These are phyloP conservation scores for Thryonomys swinderianus DNA, from an alignment of 2,113 vertebrate species.

Conservation along the genomic window DNA sequence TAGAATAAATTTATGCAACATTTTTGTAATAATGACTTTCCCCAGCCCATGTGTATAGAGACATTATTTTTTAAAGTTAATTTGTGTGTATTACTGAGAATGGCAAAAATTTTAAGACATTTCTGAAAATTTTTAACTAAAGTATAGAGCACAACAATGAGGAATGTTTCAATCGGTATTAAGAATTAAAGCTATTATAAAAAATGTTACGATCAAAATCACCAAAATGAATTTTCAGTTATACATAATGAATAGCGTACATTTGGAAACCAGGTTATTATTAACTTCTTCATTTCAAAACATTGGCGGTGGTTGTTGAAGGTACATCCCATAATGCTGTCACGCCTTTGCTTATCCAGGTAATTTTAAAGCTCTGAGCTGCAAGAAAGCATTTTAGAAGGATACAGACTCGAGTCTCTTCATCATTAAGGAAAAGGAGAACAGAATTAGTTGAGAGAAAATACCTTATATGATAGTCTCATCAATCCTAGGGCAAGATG, in stretches of 20 bases:
- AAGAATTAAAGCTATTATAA: slow-evolving; percentile 26
- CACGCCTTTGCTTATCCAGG: neutral
- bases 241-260: neutral
- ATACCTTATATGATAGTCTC: neutral
- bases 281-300: neutral
- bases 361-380: neutral
- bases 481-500: neutral
- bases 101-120: neutral
- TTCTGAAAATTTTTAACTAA: slow-evolving; percentile 1
- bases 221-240: neutral
- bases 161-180: neutral
- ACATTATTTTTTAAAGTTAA: neutral
- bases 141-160: neutral
- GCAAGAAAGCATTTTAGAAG: neutral
- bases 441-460: neutral
- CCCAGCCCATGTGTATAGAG: neutral
- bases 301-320: neutral
- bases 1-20: slow-evolving; percentile 1
- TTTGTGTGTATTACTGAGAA: neutral
- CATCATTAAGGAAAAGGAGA: neutral
- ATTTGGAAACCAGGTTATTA: neutral
- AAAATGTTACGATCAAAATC: too few species aligned
- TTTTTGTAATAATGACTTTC: slow-evolving; percentile 15
- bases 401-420: neutral
- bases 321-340: neutral